A percentile compares a stretch with the other conserved stretches of the same genome.
These are phyloP conservation scores for Ectobius pallidus DNA, from an alignment of 2,888 invertebrate species.

Conservation along the genomic window DNA sequence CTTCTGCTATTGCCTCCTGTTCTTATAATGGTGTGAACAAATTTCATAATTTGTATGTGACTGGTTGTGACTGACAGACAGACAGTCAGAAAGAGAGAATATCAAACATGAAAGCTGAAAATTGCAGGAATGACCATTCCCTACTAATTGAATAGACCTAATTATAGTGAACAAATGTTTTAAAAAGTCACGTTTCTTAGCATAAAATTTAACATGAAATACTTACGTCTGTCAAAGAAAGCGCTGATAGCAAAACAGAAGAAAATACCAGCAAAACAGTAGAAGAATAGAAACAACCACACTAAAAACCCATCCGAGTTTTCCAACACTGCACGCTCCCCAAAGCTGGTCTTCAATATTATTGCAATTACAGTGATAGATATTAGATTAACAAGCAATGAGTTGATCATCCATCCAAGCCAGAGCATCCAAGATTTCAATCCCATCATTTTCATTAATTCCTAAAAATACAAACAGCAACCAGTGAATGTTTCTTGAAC, in stretches of 20 bases:
- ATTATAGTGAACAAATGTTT: too few relatives aligned
- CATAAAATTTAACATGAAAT: too few relatives aligned
- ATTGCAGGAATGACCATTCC: too few relatives aligned
- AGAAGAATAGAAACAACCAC: slow-evolving; percentile 53
- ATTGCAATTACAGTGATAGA: slow-evolving; percentile 52
- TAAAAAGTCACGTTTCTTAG: too few relatives aligned
- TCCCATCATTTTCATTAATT: slow-evolving; percentile 65
- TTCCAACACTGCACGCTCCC: slow-evolving; percentile 40
- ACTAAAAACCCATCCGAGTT: slow-evolving; percentile 39
- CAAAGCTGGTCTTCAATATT: slow-evolving; percentile 49
- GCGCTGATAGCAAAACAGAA: slow-evolving; percentile 56
- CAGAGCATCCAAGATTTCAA: slow-evolving; percentile 60
- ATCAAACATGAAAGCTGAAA: too few relatives aligned
- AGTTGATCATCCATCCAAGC: slow-evolving; percentile 60
- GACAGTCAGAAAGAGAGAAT: too few relatives aligned
- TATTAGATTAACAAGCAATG: slow-evolving; percentile 53
- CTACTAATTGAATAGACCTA: too few relatives aligned
- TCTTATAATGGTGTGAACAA: too few relatives aligned
- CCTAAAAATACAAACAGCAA: slow-evolving; percentile 54
- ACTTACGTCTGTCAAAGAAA: slow-evolving; percentile 57
- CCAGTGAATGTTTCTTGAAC: too few relatives aligned
- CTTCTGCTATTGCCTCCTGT: too few relatives aligned
- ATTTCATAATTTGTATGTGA: too few relatives aligned
- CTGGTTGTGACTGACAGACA: too few relatives aligned
- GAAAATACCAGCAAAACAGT: slow-evolving; percentile 52